phyloP scores from a whole-genome alignment of 2,113 vertebrate genomes.

The Tetrax tetrax region DNA sequence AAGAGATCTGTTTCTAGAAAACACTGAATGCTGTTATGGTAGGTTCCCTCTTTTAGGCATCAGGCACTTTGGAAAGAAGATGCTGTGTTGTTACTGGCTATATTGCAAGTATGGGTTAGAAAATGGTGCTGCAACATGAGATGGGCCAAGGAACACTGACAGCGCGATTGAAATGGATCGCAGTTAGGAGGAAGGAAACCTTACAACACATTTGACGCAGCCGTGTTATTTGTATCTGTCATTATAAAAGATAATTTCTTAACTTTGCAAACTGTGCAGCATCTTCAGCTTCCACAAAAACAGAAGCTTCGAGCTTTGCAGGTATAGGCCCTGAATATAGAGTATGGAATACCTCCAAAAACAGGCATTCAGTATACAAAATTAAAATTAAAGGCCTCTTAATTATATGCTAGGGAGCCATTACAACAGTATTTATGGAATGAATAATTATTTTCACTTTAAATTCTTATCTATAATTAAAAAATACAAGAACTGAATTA shows the following conservation, averaged over 20 bases:
- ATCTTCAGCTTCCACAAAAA: not conserved
- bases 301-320: not conserved
- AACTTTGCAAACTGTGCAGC: not conserved
- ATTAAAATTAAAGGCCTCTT: constrained; percentile 60
- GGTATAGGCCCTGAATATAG: not conserved
- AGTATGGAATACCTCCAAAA: constrained; percentile 19
- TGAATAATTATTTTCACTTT: constrained; percentile 61
- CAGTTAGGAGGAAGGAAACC: not conserved
- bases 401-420: constrained; percentile 39
- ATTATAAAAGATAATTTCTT: not conserved
- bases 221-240: not conserved
- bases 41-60: not conserved
- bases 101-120: not conserved
- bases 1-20: not conserved
- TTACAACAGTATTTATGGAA: constrained; percentile 34
- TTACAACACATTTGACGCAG: not conserved
- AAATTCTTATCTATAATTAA: constrained; percentile 69
- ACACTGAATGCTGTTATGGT: not conserved
- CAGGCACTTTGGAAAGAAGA: not conserved
- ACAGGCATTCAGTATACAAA: not conserved
- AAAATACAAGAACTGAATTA: constrained; percentile 47
- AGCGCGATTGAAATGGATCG: rapidly evolving
- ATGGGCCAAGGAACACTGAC: not conserved
- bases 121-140: not conserved
- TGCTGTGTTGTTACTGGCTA: not conserved